Evolutionary conservation across 1,140 invertebrate genomes (phyloP).

Genomic region (Drosophila triauraria): DNA sequence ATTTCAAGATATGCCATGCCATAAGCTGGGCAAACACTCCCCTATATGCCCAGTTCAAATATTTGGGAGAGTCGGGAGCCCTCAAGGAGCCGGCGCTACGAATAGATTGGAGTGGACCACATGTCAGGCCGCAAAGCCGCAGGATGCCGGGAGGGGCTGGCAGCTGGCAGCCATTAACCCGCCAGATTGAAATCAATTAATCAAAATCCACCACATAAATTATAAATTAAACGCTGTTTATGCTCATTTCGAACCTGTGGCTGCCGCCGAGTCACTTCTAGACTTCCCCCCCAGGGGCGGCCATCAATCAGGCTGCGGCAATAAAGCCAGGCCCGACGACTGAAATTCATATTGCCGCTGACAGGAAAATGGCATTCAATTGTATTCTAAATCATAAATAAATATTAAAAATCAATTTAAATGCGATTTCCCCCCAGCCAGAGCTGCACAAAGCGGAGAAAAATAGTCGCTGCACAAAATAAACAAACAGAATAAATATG

Average conservation of each 20-base stretch:
- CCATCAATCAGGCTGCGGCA: constrained; percentile 65
- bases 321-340: constrained; percentile 36
- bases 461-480: constrained; percentile 12
- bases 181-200: constrained; percentile 76
- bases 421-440: constrained; percentile 32
- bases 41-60: constrained; percentile 49
- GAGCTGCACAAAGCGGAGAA: constrained; percentile 20
- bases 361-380: constrained; percentile 53
- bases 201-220: constrained; percentile 76
- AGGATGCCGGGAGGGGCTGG: constrained; percentile 13
- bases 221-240: constrained; percentile 77
- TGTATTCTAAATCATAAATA: constrained; percentile 72
- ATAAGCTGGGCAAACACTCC: constrained; percentile 18
- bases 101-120: constrained; percentile 57
- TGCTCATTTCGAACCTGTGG: constrained; percentile 26
- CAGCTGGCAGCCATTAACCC: constrained; percentile 44
- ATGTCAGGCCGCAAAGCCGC: constrained; percentile 75
- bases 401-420: constrained; percentile 74
- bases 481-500: constrained; percentile 27
- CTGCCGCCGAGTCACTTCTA: constrained; percentile 25
- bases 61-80: constrained; percentile 44
- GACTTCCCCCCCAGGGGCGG: constrained; percentile 9
- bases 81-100: constrained; percentile 24
- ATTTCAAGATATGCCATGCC: constrained; percentile 66
- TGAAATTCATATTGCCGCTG: constrained; percentile 21